These are phyloP conservation scores for Drosophila birchii DNA, from an alignment of 2,888 invertebrate genomes.

Conservation along the genomic window DNA sequence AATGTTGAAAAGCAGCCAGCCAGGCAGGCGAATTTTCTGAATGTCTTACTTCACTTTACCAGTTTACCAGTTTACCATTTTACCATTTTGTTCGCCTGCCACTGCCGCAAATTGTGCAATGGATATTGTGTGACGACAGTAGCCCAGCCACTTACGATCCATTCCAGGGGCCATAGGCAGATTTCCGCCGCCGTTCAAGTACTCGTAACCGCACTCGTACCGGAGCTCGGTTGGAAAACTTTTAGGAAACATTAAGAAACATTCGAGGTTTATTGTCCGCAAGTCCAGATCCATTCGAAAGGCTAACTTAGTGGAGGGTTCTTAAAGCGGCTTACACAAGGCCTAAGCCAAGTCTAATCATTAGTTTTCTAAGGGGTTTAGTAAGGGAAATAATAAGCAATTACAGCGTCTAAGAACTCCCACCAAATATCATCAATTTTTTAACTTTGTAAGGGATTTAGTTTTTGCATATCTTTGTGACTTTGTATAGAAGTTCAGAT, in stretches of 20 bases:
- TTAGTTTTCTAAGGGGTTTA: background rate
- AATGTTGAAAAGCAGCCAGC: conserved; percentile 70
- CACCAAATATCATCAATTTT: background rate
- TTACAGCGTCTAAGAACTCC: background rate
- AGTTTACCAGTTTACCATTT: conserved; percentile 35
- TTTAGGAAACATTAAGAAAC: conserved; percentile 33
- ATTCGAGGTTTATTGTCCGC: conserved; percentile 23
- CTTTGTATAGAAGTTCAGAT: background rate
- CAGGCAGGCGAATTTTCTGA: conserved; percentile 53
- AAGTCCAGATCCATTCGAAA: conserved; percentile 32
- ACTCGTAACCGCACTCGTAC: conserved; percentile 7
- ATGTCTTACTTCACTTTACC: conserved; percentile 64
- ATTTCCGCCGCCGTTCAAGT: conserved; percentile 7
- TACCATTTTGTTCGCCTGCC: conserved; percentile 36
- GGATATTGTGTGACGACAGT: conserved; percentile 43
- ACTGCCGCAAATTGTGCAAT: conserved; percentile 63
- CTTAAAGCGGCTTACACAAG: conserved; percentile 27
- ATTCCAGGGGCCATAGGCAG: conserved; percentile 30
- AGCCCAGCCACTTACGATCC: conserved; percentile 39
- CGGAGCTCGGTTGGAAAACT: conserved; percentile 6
- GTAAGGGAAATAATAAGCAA: background rate
- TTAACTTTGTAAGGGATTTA: background rate
- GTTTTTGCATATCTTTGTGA: background rate
- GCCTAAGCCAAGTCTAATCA: background rate
- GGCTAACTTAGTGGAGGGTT: conserved; percentile 32